A percentile compares a stretch with the other conserved stretches of the same genome.
phyloP scores from a whole-genome alignment of 2,113 vertebrate genomes.

The Pleuronectes platessa region DNA sequence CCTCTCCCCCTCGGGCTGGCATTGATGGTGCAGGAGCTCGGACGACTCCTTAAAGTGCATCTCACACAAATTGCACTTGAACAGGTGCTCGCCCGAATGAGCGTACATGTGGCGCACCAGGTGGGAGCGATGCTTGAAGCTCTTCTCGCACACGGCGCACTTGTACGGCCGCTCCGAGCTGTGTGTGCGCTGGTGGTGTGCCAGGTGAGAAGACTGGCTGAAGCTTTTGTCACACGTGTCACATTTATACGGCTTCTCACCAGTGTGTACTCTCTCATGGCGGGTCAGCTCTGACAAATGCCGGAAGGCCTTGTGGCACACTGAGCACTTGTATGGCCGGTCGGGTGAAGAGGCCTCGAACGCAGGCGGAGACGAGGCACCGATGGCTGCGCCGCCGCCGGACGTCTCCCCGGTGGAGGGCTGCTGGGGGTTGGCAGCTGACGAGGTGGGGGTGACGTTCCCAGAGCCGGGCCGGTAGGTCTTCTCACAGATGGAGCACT shows the following conservation, averaged over 20 bases:
- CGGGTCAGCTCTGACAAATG: slow-evolving; percentile 94
- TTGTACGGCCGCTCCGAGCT: slow-evolving; percentile 96
- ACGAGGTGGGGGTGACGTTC: slow-evolving; percentile 69
- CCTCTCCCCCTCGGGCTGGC: slow-evolving; percentile 91
- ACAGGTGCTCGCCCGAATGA: slow-evolving; percentile 93
- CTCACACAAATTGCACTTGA: slow-evolving; percentile 95
- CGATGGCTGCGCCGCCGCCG: slow-evolving; percentile 73
- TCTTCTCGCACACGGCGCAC: slow-evolving; percentile 95
- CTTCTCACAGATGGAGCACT: slow-evolving; percentile 97
- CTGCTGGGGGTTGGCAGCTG: slow-evolving; percentile 82
- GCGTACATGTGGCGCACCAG: slow-evolving; percentile 98
- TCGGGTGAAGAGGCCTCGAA: slow-evolving; percentile 80
- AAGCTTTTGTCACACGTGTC: slow-evolving; percentile 96
- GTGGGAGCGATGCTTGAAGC: slow-evolving; percentile 97
- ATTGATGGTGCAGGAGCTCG: slow-evolving; percentile 94
- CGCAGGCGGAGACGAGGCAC: slow-evolving; percentile 77
- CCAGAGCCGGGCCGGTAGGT: slow-evolving; percentile 88
- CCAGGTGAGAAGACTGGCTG: slow-evolving; percentile 95
- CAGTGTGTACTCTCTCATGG: slow-evolving; percentile 94
- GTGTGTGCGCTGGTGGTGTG: slow-evolving; percentile 96
- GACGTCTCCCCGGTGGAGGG: slow-evolving; percentile 81
- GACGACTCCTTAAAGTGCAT: slow-evolving; percentile 96
- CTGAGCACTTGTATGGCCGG: slow-evolving; percentile 93
- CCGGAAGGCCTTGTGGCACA: slow-evolving; percentile 96
- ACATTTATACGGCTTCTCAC: slow-evolving; percentile 96